Percentiles rank a stretch among this genome's conserved stretches.
Conservation (phyloP, 2,797 vertebrate genomes). For the Sebastes baramenuke region DNA sequence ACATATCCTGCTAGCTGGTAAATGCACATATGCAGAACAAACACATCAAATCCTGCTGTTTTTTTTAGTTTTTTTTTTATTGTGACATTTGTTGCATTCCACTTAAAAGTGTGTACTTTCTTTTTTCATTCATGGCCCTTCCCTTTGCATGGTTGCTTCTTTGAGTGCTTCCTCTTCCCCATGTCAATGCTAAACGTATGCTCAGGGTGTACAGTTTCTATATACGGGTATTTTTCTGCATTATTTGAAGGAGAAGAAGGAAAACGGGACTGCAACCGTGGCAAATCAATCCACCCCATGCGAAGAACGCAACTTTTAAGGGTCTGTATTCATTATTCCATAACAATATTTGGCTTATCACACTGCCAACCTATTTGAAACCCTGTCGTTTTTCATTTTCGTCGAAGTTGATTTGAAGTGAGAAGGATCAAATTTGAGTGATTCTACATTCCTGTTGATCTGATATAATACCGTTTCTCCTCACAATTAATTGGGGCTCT, state of each 20-base stretch:
- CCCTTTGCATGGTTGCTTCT: slow-evolving; percentile 23
- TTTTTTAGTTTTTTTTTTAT: neutral
- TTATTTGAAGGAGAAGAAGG: slow-evolving; percentile 64
- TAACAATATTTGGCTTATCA: slow-evolving; percentile 8
- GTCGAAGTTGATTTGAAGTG: slow-evolving; percentile 10
- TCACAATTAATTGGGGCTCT: slow-evolving; percentile 2
- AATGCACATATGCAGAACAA: slow-evolving; percentile 41
- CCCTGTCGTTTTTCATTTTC: neutral
- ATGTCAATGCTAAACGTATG: slow-evolving; percentile 65
- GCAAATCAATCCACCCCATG: slow-evolving; percentile 49
- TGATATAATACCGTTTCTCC: neutral
- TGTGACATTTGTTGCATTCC: slow-evolving; percentile 28
- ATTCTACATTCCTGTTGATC: slow-evolving; percentile 50
- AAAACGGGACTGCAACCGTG: slow-evolving; percentile 56
- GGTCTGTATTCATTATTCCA: slow-evolving; percentile 3
- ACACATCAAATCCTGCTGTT: slow-evolving; percentile 9
- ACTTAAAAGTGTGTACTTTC: neutral
- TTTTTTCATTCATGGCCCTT: slow-evolving; percentile 6
- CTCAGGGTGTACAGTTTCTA: slow-evolving; percentile 85
- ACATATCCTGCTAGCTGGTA: slow-evolving; percentile 42
- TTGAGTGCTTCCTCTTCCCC: slow-evolving; percentile 61
- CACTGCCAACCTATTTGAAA: neutral
- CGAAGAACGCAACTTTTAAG: slow-evolving; percentile 27
- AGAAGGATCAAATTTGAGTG: slow-evolving; percentile 12
- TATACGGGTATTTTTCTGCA: slow-evolving; percentile 86